Evolutionary conservation across 64 coral and sea anemone species (phyloP), one percentile per base, ranked within the genome.

Genomic region (Montipora efflorescens): DNA sequence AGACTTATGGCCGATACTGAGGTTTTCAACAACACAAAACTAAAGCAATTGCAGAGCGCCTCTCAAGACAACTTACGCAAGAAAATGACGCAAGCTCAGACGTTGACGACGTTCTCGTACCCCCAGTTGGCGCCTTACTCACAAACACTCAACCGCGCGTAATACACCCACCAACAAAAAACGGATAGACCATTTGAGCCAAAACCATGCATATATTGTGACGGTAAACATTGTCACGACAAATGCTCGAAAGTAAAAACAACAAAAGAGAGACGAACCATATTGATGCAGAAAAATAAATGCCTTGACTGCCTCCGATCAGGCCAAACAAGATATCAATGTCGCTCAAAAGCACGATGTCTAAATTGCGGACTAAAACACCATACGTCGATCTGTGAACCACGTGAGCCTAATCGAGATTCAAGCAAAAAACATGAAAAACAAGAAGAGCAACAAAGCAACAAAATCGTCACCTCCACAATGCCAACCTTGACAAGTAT

Each of bases 141-240:
- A 23, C 57, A 67, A 89, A 76, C 61, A 73, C 92, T 12, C 82
- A 74, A 87, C 84, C 64, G 55, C 76, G 44, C 83, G 4, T 4
- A 75, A 83, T 67, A 78, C 82, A 45, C 59, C 66, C 79, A 44
- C 75, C 75, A 48, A 75, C 75, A 90, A 79, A 89, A 90, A 94
- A 94, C 57, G 47, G 75, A n/a, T 23, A 88, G 49, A 23, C 22
- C 22, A 81, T 84, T 77, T 52, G 48, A 87, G 78, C 48, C 21
- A 58, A 93, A 74, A 88, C 76, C 84, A 81, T 81, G 92, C 76
- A 93, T 88, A 81, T 93, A 88, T 78, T 93, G 92, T 44, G 48
- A 93, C 52, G 64, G 51, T 13, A 93, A 93, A 87, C 92, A 92
- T 7, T 68, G 80, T 19, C 44, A 61, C 8, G 74, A 77, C 11